Percentiles rank a stretch among this genome's conserved stretches.
Conservation (phyloP, 2,888 invertebrate species). For the Labia minor region DNA sequence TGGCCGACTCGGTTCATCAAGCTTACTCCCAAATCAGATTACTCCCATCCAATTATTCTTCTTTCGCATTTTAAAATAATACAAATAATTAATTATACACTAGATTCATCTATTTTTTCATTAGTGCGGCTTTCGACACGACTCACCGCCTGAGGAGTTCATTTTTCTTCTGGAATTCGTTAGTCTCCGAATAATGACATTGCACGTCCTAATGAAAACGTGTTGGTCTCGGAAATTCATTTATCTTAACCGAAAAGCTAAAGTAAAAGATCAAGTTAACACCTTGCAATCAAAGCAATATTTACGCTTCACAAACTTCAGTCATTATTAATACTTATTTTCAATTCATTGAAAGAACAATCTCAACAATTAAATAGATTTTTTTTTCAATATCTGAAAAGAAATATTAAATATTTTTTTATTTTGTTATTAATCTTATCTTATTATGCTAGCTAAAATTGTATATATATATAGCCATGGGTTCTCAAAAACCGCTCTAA, state of each 20-base stretch:
- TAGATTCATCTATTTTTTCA: background rate
- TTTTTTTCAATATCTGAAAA: too few species aligned
- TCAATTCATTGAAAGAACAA: background rate
- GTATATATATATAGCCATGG: too few species aligned
- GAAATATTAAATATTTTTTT: too few species aligned
- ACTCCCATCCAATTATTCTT: background rate
- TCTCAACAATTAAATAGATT: too few species aligned
- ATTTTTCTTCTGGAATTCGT: background rate
- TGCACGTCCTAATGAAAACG: background rate
- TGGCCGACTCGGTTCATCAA: slow-evolving; percentile 7
- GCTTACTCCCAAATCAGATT: background rate
- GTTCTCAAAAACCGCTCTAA: too few species aligned
- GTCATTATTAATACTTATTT: background rate
- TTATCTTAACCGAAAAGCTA: background rate
- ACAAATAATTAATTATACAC: background rate
- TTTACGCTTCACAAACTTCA: background rate
- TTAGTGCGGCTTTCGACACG: too few species aligned
- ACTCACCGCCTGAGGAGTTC: background rate
- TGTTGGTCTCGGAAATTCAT: background rate
- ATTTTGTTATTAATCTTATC: too few species aligned
- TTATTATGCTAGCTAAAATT: too few species aligned
- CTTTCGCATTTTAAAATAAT: background rate
- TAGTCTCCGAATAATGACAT: background rate
- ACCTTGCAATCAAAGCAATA: slow-evolving; percentile 7
- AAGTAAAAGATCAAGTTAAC: background rate